phyloP scores from a whole-genome alignment of 2,113 vertebrate genomes.

The Glaucomys volans region DNA sequence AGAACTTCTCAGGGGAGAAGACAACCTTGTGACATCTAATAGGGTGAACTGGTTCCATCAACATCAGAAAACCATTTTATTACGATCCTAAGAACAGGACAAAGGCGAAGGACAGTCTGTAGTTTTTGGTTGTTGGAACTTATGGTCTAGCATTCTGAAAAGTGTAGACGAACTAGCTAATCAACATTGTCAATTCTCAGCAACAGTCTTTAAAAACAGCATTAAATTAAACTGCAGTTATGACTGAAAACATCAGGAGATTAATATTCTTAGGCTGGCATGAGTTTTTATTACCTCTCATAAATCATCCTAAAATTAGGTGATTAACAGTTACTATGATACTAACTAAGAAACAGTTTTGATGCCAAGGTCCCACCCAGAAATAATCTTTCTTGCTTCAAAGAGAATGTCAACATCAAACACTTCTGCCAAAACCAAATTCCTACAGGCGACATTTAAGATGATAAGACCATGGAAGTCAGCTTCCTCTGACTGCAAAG shows the following conservation, averaged over 20 bases:
- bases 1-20: not conserved
- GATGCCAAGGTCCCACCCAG: not conserved
- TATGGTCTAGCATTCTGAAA: not conserved
- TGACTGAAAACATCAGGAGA: not conserved
- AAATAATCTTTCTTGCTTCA: not conserved
- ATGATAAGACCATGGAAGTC: not conserved
- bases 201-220: not conserved
- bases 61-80: not conserved
- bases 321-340: not conserved
- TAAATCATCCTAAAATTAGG: not conserved
- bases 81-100: not conserved
- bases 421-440: conserved; percentile 34
- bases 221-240: not conserved
- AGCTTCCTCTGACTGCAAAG: not conserved
- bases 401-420: conserved; percentile 43
- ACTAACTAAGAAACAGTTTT: not conserved
- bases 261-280: not conserved
- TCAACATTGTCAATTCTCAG: not conserved
- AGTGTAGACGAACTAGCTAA: not conserved
- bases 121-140: no score
- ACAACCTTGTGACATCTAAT: not conserved
- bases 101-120: not conserved
- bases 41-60: not conserved
- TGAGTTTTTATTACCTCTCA: not conserved
- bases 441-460: conserved; percentile 44